Evolutionary conservation across 2,113 vertebrate genomes (phyloP).

Genomic region (Odobenus rosmarus): DNA sequence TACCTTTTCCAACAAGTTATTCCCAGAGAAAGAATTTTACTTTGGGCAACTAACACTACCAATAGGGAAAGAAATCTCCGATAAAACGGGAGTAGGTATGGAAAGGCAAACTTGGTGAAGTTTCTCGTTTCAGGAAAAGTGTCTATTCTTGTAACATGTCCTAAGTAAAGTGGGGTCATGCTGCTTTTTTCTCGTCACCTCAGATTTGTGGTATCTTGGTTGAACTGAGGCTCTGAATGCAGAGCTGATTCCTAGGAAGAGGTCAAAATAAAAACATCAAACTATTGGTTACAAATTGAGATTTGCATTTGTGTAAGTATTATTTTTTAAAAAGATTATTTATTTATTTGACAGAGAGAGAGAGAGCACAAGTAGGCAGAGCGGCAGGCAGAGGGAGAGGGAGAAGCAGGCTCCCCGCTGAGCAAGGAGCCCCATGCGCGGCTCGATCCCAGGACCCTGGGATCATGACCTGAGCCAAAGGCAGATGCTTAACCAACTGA

Average conservation of each 20-base stretch:
- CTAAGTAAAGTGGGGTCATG: neutral
- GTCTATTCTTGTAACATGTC: too few relatives aligned
- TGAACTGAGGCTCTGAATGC: neutral
- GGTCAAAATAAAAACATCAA: neutral
- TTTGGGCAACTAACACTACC: neutral
- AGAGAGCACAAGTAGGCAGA: too few relatives aligned
- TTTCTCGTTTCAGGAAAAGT: constrained; percentile 3
- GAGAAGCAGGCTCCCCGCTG: too few relatives aligned
- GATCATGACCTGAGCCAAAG: too few relatives aligned
- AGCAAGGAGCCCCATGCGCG: too few relatives aligned
- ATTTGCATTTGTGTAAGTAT: neutral
- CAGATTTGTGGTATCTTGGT: neutral
- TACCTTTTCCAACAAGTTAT: neutral
- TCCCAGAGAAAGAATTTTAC: neutral
- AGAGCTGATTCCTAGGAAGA: neutral
- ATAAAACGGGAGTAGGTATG: neutral
- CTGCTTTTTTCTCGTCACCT: neutral
- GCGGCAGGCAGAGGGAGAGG: too few relatives aligned
- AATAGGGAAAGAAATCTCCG: neutral
- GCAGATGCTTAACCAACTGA: too few relatives aligned
- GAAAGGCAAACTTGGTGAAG: neutral
- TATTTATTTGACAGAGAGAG: too few relatives aligned
- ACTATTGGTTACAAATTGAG: neutral
- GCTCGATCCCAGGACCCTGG: too few relatives aligned
- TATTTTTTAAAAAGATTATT: neutral